phyloP scores from a whole-genome alignment of 2,888 invertebrate genomes.

The Hyles lineata region DNA sequence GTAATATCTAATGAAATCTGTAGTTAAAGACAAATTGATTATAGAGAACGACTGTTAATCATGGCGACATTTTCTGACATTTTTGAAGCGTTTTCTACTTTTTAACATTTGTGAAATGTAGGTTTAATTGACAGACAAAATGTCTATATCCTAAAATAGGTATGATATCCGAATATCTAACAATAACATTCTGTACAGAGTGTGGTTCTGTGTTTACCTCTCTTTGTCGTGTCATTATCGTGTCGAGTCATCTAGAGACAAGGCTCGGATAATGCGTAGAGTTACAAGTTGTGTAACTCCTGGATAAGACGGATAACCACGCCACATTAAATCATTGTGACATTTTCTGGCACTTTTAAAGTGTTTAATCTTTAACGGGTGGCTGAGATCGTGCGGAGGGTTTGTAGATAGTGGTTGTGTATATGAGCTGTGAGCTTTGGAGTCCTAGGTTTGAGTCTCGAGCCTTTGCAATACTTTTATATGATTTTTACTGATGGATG shows the following conservation, averaged over 20 bases:
- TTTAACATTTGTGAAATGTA: too few species aligned
- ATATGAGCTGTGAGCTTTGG: too few species aligned
- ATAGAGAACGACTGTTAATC: too few species aligned
- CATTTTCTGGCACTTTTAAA: not conserved
- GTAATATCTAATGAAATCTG: too few species aligned
- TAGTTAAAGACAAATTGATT: too few species aligned
- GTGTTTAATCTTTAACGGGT: not conserved
- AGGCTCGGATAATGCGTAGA: conserved; percentile 47
- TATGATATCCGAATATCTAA: not conserved
- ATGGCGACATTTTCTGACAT: too few species aligned
- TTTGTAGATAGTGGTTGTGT: too few species aligned
- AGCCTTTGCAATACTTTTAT: too few species aligned
- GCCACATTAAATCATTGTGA: not conserved
- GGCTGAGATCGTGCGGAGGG: too few species aligned
- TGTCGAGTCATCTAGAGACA: conserved; percentile 57
- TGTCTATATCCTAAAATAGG: not conserved
- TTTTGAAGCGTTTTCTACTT: too few species aligned
- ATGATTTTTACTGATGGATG: too few species aligned
- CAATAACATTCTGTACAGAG: conserved; percentile 46
- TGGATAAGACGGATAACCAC: not conserved
- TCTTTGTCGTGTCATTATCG: conserved; percentile 44
- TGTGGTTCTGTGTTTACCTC: conserved; percentile 63
- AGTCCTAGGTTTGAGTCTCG: too few species aligned
- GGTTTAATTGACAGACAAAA: not conserved
- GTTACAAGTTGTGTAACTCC: conserved; percentile 5